Evolutionary conservation across 2,113 vertebrate species (phyloP).

Genomic region (Pheucticus melanocephalus): DNA sequence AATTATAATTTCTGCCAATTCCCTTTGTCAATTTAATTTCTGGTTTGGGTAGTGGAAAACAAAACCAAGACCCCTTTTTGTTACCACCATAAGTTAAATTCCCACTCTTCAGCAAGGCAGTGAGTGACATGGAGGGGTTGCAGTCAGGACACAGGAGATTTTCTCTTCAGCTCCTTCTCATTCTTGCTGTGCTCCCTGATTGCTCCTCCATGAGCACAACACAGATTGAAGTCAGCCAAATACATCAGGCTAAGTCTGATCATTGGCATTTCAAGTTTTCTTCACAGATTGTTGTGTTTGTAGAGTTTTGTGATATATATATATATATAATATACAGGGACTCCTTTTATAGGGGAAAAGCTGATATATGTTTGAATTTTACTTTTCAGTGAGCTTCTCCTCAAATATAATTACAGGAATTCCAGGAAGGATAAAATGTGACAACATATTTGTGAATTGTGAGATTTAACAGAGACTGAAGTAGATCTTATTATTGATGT

Average conservation of each 20-base stretch:
- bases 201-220: background rate
- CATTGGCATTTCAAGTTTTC: background rate
- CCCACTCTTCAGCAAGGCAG: background rate
- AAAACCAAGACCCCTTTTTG: background rate
- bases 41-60: background rate
- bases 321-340: background rate
- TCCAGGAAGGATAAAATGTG: conserved; percentile 67
- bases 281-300: background rate
- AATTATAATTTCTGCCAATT: background rate
- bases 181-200: accelerated
- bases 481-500: conserved; percentile 82
- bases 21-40: background rate
- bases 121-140: background rate
- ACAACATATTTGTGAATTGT: conserved; percentile 74
- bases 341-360: background rate
- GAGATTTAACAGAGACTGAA: conserved; percentile 74
- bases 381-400: conserved; percentile 17
- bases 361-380: background rate
- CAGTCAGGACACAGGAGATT: background rate
- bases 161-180: background rate
- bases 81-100: background rate
- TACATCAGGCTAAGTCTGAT: background rate
- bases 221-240: background rate
- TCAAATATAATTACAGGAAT: conserved; percentile 50
- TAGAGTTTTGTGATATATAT: background rate